phyloP scores from a whole-genome alignment of 2,888 invertebrate species.

The Caenorhabditis virilis region DNA sequence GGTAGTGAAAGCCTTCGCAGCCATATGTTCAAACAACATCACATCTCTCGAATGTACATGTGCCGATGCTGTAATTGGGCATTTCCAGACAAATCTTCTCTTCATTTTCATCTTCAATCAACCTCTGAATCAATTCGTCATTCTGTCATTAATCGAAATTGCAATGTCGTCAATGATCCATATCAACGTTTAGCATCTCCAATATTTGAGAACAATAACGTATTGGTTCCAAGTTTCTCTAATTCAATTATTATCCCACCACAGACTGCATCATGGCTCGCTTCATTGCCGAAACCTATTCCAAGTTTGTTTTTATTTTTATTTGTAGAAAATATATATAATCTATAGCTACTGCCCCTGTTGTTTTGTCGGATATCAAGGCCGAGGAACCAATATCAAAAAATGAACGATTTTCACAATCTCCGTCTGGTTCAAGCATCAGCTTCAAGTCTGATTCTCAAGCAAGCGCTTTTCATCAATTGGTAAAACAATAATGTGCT shows the following conservation, averaged over 20 bases:
- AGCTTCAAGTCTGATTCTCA: constrained; percentile 24
- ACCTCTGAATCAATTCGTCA: constrained; percentile 4
- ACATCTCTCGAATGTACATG: constrained; percentile 68
- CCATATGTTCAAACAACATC: constrained; percentile 68
- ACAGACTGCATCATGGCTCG: too few relatives aligned
- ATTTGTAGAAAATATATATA: too few relatives aligned
- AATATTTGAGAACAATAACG: neutral
- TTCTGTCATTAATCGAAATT: constrained; percentile 24
- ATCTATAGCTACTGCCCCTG: too few relatives aligned
- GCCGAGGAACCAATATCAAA: too few relatives aligned
- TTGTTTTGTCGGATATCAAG: too few relatives aligned
- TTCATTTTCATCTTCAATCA: constrained; percentile 57
- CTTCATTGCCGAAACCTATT: constrained; percentile 40
- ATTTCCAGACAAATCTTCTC: constrained; percentile 62
- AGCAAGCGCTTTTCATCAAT: constrained; percentile 18
- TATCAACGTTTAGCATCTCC: constrained; percentile 11
- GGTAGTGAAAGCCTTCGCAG: constrained; percentile 67
- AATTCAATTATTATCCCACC: too few relatives aligned
- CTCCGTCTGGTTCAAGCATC: constrained; percentile 19
- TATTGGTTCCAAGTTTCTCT: too few relatives aligned
- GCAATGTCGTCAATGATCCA: constrained; percentile 15
- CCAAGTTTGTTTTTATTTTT: too few relatives aligned
- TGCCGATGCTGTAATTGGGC: constrained; percentile 69
- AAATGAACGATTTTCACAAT: too few relatives aligned
- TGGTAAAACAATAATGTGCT: constrained; percentile 2